A percentile compares a stretch with the other conserved stretches of the same genome.
Conservation (phyloP, 2,888 invertebrate species). For the Cyaniris semiargus region DNA sequence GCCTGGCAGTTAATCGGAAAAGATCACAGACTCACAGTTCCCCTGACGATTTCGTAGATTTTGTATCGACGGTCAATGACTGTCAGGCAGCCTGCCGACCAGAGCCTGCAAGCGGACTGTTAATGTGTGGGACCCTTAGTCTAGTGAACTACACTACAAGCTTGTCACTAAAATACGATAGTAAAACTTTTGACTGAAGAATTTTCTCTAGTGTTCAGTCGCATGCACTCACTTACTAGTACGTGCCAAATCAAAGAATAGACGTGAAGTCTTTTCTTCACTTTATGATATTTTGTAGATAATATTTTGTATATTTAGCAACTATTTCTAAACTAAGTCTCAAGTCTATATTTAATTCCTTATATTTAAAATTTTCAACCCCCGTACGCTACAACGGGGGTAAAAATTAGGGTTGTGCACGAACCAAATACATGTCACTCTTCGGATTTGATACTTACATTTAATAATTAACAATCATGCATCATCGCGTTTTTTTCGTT, state of each 20-base stretch:
- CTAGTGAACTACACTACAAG: background rate
- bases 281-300: background rate
- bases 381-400: background rate
- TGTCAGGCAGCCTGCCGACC: too few species aligned
- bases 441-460: background rate
- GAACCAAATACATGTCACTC: background rate
- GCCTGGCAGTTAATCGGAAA: too few species aligned
- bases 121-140: too few species aligned
- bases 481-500: background rate
- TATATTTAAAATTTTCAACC: background rate
- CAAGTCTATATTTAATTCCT: background rate
- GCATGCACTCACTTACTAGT: background rate
- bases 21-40: too few species aligned
- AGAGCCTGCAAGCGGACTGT: too few species aligned
- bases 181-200: background rate
- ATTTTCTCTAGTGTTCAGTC: constrained; percentile 9
- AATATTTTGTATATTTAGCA: background rate
- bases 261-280: background rate
- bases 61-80: too few species aligned
- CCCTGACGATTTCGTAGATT: too few species aligned
- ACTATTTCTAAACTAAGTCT: background rate
- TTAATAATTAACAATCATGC: constrained; percentile 9
- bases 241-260: background rate
- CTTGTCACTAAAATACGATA: background rate
- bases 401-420: background rate